These are phyloP conservation scores for Hydractinia symbiolongicarpus DNA, from an alignment of 30 jellyfish, hydroid and myxozoan species.

Conservation along the genomic window DNA sequence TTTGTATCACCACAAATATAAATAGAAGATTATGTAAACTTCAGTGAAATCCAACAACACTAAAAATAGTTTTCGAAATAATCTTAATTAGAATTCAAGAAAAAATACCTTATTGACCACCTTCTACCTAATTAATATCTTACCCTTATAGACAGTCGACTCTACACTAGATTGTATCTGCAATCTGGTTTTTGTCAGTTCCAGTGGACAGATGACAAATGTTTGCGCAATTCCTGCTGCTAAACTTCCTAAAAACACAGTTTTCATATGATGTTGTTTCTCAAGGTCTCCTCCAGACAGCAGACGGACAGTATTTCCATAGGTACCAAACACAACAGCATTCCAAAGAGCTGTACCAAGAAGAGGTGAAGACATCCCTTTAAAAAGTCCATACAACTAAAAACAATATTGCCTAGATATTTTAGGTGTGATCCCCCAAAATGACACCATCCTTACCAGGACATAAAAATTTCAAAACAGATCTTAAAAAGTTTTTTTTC, in stretches of 20 bases:
- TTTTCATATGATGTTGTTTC: conserved; percentile 26
- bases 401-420: not conserved
- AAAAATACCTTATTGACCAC: not conserved
- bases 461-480: too few relatives aligned
- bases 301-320: conserved; percentile 65
- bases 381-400: conserved; percentile 71
- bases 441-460: too few relatives aligned
- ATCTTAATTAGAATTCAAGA: not conserved
- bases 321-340: conserved; percentile 82
- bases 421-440: too few relatives aligned
- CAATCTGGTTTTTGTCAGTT: conserved; percentile 62
- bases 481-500: too few relatives aligned
- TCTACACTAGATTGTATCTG: conserved; percentile 59
- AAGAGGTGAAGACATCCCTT: conserved; percentile 90
- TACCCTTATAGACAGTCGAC: conserved; percentile 53
- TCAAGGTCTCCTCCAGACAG: conserved; percentile 32
- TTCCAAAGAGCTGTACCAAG: conserved; percentile 90
- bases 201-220: conserved; percentile 70
- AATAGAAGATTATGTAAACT: too few relatives aligned
- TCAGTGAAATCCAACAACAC: too few relatives aligned
- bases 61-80: too few relatives aligned
- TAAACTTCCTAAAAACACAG: conserved; percentile 49
- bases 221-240: conserved; percentile 69
- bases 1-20: too few relatives aligned
- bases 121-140: not conserved